phyloP scores from a whole-genome alignment of 2,113 vertebrate genomes.

The Cnemophilus loriae region DNA sequence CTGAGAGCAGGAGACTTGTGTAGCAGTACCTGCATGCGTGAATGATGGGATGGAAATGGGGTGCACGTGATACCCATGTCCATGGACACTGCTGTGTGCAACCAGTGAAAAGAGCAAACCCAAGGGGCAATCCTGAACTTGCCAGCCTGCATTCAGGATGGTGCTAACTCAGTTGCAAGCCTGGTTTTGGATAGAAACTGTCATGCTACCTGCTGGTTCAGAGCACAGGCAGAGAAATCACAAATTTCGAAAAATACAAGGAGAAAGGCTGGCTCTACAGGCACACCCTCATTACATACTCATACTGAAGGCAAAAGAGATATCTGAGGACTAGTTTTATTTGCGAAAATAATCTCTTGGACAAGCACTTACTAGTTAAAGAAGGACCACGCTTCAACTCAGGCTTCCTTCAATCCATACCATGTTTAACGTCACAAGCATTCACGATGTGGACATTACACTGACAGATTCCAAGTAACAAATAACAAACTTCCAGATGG shows the following conservation, averaged over 20 bases:
- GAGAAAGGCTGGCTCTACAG: neutral
- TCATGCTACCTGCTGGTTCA: neutral
- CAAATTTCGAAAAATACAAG: neutral
- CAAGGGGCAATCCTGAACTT: neutral
- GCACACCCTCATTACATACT: neutral
- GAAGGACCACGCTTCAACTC: neutral
- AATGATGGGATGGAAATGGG: neutral
- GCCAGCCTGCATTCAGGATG: neutral
- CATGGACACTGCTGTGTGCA: neutral
- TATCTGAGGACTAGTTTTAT: neutral
- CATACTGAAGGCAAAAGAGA: neutral
- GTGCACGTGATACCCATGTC: accelerated
- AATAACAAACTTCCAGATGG: neutral
- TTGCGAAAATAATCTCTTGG: neutral
- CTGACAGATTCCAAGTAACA: neutral
- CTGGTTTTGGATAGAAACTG: neutral
- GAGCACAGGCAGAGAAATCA: neutral
- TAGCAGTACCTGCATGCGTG: neutral
- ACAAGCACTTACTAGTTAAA: neutral
- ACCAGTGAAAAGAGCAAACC: neutral
- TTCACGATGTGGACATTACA: neutral
- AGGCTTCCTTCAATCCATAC: neutral
- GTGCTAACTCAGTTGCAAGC: neutral
- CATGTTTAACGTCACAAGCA: accelerated
- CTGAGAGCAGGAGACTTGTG: neutral